Percentiles rank a stretch among this genome's conserved stretches.
These are phyloP conservation scores for Aurelia coerulea DNA, from an alignment of 30 jellyfish, hydroid and myxozoan species.

Conservation along the genomic window DNA sequence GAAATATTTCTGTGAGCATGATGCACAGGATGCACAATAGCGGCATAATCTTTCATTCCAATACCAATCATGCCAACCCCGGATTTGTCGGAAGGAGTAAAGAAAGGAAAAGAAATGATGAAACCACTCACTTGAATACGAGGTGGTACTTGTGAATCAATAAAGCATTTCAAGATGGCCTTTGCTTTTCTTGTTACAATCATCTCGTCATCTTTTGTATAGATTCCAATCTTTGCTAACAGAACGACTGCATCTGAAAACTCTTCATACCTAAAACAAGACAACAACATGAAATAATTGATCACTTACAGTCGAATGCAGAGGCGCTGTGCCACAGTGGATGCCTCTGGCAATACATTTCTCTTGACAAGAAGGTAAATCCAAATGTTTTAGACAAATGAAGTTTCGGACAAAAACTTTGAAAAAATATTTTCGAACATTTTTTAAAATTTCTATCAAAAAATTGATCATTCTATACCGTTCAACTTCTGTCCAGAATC, in stretches of 20 bases:
- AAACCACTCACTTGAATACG: slow-evolving; percentile 70
- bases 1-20: no score
- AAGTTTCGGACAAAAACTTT: no score
- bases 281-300: neutral
- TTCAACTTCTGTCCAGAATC: slow-evolving; percentile 91
- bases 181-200: slow-evolving; percentile 84
- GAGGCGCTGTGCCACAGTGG: no score
- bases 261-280: slow-evolving; percentile 73
- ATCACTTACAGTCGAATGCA: no score
- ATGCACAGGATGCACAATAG: no score
- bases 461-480: slow-evolving; percentile 33
- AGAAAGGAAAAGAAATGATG: neutral
- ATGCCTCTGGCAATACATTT: no score
- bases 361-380: no score
- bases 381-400: no score
- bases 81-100: no score
- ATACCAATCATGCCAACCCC: no score
- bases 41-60: no score
- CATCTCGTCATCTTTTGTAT: slow-evolving; percentile 91
- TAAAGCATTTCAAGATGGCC: slow-evolving; percentile 85
- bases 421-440: no score
- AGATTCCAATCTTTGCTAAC: slow-evolving; percentile 93
- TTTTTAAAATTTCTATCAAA: neutral
- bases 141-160: slow-evolving; percentile 92
- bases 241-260: slow-evolving; percentile 94